Percentiles rank a stretch among this genome's conserved stretches.
Evolutionary conservation across 2,797 vertebrate genomes (phyloP).

Genomic region (Macropodus opercularis): DNA sequence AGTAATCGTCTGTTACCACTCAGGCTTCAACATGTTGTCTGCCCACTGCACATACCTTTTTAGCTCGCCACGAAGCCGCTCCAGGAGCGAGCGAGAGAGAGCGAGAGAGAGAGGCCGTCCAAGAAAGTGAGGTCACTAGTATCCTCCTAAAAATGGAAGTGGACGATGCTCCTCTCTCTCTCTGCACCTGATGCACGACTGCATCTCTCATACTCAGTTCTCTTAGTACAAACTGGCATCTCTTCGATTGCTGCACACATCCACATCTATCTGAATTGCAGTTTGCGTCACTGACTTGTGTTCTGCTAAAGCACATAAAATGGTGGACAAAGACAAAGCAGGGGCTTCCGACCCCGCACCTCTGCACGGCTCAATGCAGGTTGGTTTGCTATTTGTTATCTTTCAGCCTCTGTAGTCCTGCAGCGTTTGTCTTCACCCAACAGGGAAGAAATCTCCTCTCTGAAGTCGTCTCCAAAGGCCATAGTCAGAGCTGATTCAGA

Average conservation of each 20-base stretch:
- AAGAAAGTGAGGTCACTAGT: conserved; percentile 29
- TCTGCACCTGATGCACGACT: conserved; percentile 53
- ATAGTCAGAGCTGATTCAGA: conserved; percentile 26
- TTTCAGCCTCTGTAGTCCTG: conserved; percentile 2
- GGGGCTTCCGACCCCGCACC: background rate
- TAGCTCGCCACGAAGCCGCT: conserved; percentile 50
- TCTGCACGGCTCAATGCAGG: background rate
- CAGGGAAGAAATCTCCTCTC: conserved; percentile 7
- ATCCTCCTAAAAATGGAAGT: conserved; percentile 42
- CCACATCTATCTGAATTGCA: conserved; percentile 5
- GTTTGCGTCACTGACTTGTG: background rate
- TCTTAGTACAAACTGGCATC: conserved; percentile 27
- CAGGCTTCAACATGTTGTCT: conserved; percentile 75
- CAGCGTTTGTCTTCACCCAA: background rate
- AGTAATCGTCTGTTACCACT: conserved; percentile 76
- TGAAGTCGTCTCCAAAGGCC: conserved; percentile 22
- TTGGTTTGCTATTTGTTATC: background rate
- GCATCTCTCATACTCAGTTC: conserved; percentile 27
- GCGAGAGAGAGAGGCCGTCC: background rate
- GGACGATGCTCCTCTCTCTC: conserved; percentile 13
- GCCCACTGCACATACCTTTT: conserved; percentile 70
- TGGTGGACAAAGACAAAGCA: background rate
- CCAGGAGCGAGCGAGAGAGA: conserved; percentile 14
- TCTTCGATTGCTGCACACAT: conserved; percentile 4
- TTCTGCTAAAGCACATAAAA: background rate